Conservation (phyloP, 2,113 vertebrate species). For the Agelaius tricolor region DNA sequence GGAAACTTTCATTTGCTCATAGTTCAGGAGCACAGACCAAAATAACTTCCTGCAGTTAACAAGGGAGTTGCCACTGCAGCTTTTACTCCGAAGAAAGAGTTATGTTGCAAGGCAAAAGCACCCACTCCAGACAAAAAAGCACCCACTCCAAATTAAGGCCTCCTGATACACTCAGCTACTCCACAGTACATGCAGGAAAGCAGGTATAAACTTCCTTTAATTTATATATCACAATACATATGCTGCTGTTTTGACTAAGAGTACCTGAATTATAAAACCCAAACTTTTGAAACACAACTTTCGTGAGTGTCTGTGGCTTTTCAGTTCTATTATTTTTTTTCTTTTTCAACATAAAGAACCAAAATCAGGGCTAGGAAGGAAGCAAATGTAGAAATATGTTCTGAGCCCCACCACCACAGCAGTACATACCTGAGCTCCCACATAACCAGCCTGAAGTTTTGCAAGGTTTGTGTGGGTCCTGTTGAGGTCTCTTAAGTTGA, state of each 20-base stretch:
- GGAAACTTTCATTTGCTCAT: neutral
- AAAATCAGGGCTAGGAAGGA: neutral
- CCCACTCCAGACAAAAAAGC: neutral
- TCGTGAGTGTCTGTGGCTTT: neutral
- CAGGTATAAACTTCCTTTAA: neutral
- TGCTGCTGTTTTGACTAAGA: neutral
- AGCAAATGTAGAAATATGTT: neutral
- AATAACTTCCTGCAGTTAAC: neutral
- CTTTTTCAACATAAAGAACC: neutral
- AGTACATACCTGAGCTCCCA: constrained; percentile 87
- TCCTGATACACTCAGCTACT: neutral
- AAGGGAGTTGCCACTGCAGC: neutral
- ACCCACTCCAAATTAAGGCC: neutral
- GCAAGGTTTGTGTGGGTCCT: constrained; percentile 80
- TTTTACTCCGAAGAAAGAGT: neutral
- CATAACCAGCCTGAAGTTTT: constrained; percentile 80
- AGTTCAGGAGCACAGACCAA: neutral
- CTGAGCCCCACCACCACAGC: neutral
- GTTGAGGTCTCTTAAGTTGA: constrained; percentile 77
- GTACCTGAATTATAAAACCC: neutral
- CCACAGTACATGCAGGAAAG: neutral
- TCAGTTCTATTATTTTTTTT: neutral
- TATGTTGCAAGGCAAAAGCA: neutral
- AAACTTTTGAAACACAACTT: neutral
- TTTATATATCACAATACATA: neutral